Conservation (phyloP, 2,113 vertebrate species). For the Passer domesticus region DNA sequence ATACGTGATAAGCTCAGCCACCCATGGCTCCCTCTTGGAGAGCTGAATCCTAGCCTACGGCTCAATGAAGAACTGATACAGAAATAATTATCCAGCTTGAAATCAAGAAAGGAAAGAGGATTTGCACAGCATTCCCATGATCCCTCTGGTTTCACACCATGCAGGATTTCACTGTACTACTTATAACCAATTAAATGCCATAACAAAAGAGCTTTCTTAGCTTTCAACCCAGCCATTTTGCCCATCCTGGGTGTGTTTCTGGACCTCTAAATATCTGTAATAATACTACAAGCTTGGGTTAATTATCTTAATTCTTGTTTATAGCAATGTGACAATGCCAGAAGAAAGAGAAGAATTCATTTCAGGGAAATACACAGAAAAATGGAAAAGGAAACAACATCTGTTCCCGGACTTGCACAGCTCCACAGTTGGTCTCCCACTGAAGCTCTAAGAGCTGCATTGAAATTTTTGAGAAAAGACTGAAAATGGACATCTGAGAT, state of each 20-base stretch:
- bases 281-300: neutral
- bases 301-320: neutral
- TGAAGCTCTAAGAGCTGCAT: neutral
- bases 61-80: neutral
- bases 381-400: neutral
- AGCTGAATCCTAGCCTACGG: neutral
- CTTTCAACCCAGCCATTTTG: neutral
- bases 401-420: neutral
- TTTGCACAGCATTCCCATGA: neutral
- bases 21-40: neutral
- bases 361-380: neutral
- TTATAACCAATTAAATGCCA: neutral
- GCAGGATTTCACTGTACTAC: neutral
- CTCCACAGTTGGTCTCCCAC: accelerated
- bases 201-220: neutral
- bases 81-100: neutral
- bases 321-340: neutral
- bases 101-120: constrained; percentile 14
- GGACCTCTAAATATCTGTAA: neutral
- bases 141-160: neutral
- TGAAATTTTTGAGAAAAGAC: neutral
- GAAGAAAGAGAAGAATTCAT: neutral
- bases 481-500: neutral
- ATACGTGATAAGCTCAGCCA: neutral
- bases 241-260: neutral